These are phyloP conservation scores for Girardinus metallicus DNA, from an alignment of 2,797 vertebrate species.

Conservation along the genomic window DNA sequence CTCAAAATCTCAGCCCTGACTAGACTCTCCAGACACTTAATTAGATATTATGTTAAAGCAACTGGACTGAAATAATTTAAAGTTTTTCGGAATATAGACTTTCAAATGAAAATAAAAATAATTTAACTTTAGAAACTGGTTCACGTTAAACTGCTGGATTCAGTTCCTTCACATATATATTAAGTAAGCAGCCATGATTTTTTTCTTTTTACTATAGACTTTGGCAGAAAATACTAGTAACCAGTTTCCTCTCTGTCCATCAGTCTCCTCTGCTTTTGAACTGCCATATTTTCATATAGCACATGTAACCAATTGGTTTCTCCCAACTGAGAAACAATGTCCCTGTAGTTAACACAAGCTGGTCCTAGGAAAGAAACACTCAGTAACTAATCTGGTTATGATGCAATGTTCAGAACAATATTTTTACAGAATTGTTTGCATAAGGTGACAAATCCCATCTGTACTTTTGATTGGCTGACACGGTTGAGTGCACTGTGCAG, in stretches of 20 bases:
- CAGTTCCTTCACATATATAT: not conserved
- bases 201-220: not conserved
- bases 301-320: not conserved
- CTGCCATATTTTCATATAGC: not conserved
- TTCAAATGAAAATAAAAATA: not conserved
- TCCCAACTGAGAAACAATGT: not conserved
- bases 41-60: not conserved
- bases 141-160: not conserved
- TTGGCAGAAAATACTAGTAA: not conserved
- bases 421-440: slow-evolving; percentile 1
- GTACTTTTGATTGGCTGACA: slow-evolving; percentile 1
- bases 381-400: not conserved
- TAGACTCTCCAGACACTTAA: not conserved
- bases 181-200: not conserved
- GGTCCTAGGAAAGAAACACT: not conserved
- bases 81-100: not conserved
- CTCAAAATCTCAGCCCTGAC: not conserved
- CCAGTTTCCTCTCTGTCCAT: not conserved
- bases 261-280: not conserved
- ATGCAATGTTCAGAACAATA: not conserved
- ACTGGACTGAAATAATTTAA: not conserved
- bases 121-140: not conserved
- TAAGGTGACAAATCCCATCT: slow-evolving; percentile 17
- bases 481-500: not conserved
- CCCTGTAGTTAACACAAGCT: not conserved